Evolutionary conservation across 2,113 vertebrate species (phyloP), one percentile per base, ranked within the genome.

Genomic region (Peromyscus polionotus): DNA sequence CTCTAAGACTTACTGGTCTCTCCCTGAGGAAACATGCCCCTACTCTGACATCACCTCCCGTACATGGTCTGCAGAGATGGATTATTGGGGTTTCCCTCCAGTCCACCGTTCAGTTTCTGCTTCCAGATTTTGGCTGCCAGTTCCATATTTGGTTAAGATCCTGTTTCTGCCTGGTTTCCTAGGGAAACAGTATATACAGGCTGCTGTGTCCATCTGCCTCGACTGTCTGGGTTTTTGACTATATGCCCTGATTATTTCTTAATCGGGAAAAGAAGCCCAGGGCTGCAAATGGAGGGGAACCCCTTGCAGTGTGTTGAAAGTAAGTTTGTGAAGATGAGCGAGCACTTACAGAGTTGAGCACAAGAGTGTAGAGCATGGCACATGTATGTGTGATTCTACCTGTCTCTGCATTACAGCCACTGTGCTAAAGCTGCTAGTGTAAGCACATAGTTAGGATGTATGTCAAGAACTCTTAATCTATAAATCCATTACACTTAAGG

Each of bases 91-190:
- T 96, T 97, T 96, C 96, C 97, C 95, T 73, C 16, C 59, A 85
- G 36, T 94, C 88, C 95, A 93, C n/a, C 26, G 45, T 70, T 70
- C 19, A 6, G 94, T 95, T 97, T 97, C 94, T 96, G 94, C 96
- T 98, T 97, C 87, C 65, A 97, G 93, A 93, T 96, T 96, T 59
- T 93, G 91, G 90, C 92, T 96, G 95, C 42, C 67, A 68, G 70
- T 92, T 97, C 96, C 98, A 97, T 96, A 97, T 95, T 98, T 97
- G 95, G 77, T 95, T 39, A 95, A 95, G 93, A 92, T 91, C 65
- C 93, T 95, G 87, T 70, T 88, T 96, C 92, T 90, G 91, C 91
- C 84, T 94, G 77, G 96, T 98, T 97, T 97, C 97, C 96, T 97
- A 96, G 96, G 97, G 96, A 98, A 95, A 97, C 88, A 79, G 84